Percentiles rank a stretch among this genome's conserved stretches.
These are phyloP conservation scores for Urocitellus parryii DNA, from an alignment of 2,113 vertebrate genomes.

Conservation along the genomic window DNA sequence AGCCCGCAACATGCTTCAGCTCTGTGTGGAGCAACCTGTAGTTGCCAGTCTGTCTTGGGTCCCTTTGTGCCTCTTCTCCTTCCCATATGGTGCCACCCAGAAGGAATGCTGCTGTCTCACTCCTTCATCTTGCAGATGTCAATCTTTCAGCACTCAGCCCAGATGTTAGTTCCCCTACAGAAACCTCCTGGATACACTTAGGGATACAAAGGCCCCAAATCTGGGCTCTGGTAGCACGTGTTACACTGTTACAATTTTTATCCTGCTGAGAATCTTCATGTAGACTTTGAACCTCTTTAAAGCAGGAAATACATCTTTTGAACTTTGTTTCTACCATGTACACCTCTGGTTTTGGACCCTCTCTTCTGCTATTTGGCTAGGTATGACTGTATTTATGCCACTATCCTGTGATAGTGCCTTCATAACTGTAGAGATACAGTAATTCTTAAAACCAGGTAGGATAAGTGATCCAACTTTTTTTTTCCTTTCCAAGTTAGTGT, in stretches of 20 bases:
- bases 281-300: neutral
- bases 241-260: neutral
- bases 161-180: neutral
- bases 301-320: neutral
- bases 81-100: neutral
- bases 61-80: neutral
- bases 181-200: neutral
- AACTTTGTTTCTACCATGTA: neutral
- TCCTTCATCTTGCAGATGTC: neutral
- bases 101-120: neutral
- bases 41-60: neutral
- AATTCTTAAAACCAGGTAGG: neutral
- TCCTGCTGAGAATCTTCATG: neutral
- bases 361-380: neutral
- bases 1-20: accelerated
- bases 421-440: neutral
- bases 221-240: neutral
- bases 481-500: neutral
- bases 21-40: neutral
- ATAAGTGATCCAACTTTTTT: neutral
- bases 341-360: neutral
- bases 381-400: neutral
- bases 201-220: neutral
- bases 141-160: neutral
- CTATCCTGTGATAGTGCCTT: neutral